Conservation (phyloP, 2,797 vertebrate species). For the Xenopus petersii region DNA sequence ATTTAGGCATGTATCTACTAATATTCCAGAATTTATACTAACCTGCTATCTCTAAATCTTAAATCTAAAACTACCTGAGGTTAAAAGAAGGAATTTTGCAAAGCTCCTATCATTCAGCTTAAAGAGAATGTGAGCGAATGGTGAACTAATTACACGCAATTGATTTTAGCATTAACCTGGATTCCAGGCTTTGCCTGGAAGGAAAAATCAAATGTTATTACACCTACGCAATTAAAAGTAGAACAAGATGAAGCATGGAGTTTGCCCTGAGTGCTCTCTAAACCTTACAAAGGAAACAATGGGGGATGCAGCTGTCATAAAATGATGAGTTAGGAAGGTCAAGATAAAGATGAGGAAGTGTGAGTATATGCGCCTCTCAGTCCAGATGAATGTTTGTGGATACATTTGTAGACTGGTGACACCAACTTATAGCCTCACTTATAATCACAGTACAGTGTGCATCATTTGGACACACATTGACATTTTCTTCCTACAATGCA, state of each 20-base stretch:
- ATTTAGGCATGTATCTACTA: no score
- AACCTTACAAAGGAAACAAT: constrained; percentile 23
- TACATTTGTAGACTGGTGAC: no score
- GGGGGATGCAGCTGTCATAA: constrained; percentile 6
- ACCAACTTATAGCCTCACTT: no score
- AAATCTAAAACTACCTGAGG: neutral
- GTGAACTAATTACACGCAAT: constrained; percentile 46
- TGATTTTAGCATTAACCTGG: constrained; percentile 49
- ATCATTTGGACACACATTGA: no score
- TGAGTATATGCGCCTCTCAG: no score
- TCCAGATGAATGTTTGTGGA: no score
- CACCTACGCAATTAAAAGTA: constrained; percentile 37
- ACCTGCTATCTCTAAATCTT: constrained; percentile 33
- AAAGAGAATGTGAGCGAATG: constrained; percentile 26
- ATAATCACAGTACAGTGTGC: no score
- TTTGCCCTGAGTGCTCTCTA: constrained; percentile 8
- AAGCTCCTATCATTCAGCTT: constrained; percentile 10
- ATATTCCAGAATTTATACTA: constrained; percentile 6
- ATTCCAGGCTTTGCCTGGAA: constrained; percentile 42
- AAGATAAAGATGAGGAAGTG: neutral
- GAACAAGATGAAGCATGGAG: constrained; percentile 36
- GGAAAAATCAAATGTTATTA: constrained; percentile 48
- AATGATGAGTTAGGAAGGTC: neutral
- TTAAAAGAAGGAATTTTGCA: constrained; percentile 34
- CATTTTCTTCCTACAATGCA: no score